Percentiles rank a stretch among this genome's conserved stretches.
Evolutionary conservation across 2,888 invertebrate genomes (phyloP).

Genomic region (Diarsia rubi): DNA sequence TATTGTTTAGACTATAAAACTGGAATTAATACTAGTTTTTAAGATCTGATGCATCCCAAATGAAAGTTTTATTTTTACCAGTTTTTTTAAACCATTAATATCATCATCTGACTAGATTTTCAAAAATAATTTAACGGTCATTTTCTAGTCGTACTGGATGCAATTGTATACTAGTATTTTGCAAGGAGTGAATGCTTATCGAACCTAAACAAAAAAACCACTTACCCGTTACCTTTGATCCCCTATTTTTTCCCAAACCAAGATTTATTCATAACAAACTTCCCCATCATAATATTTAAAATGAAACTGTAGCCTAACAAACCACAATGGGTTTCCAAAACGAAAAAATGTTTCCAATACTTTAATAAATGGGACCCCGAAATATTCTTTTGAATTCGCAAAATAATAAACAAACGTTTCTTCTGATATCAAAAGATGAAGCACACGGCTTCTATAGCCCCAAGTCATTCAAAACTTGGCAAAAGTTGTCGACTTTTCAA

Average conservation of each 20-base stretch:
- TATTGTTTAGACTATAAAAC: neutral
- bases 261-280: neutral
- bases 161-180: neutral
- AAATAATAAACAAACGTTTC: constrained; percentile 63
- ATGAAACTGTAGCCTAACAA: constrained; percentile 24
- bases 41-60: neutral
- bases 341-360: constrained; percentile 52
- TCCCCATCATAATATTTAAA: constrained; percentile 5
- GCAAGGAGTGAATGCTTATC: neutral
- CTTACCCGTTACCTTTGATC: neutral
- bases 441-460: constrained; percentile 47
- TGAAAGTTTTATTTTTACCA: neutral
- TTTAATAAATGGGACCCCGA: constrained; percentile 42
- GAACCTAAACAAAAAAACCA: neutral
- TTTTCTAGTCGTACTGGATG: neutral
- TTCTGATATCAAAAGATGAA: constrained; percentile 55
- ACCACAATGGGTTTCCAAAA: constrained; percentile 32
- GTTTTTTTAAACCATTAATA: neutral
- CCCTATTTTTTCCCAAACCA: neutral
- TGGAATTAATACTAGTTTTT: neutral
- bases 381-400: constrained; percentile 56
- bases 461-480: constrained; percentile 64
- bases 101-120: neutral
- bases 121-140: neutral
- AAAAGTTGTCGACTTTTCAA: constrained; percentile 66